Percentiles rank a stretch among this genome's conserved stretches.
Conservation (phyloP, 2,888 invertebrate species). For the Mesoligia furuncula region DNA sequence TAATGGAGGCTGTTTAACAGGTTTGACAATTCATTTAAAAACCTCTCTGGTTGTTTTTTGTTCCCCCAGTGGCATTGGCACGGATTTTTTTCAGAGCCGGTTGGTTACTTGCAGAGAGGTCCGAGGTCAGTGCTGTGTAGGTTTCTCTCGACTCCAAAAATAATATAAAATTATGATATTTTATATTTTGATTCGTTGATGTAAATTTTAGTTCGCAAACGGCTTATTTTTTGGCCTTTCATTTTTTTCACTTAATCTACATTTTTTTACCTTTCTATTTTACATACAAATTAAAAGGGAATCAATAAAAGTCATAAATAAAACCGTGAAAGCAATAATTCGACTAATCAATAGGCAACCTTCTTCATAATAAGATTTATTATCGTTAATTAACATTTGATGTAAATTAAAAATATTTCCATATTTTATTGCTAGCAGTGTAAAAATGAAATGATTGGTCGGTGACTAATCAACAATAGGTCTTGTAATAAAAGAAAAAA, state of each 20-base stretch:
- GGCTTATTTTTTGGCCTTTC: too few relatives aligned
- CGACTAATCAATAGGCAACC: slow-evolving; percentile 16
- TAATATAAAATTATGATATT: slow-evolving; percentile 15
- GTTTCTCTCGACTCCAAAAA: slow-evolving; percentile 61
- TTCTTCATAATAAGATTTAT: slow-evolving; percentile 32
- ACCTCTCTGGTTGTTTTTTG: slow-evolving; percentile 52
- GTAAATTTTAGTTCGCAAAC: slow-evolving; percentile 1
- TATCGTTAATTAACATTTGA: slow-evolving; percentile 11
- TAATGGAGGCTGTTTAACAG: slow-evolving; percentile 32
- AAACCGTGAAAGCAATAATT: slow-evolving; percentile 28
- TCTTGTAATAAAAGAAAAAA: neutral
- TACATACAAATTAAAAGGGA: slow-evolving; percentile 6
- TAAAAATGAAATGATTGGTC: slow-evolving; percentile 3
- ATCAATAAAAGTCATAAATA: slow-evolving; percentile 7
- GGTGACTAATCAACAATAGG: slow-evolving; percentile 5
- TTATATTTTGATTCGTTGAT: slow-evolving; percentile 11
- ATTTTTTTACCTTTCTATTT: neutral
- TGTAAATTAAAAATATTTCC: slow-evolving; percentile 27
- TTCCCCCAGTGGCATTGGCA: slow-evolving; percentile 76
- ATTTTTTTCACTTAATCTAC: neutral
- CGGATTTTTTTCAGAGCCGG: slow-evolving; percentile 70
- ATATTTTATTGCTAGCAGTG: neutral
- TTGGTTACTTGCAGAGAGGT: slow-evolving; percentile 69
- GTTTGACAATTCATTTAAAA: slow-evolving; percentile 50
- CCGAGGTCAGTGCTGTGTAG: slow-evolving; percentile 75